Evolutionary conservation across 1,140 invertebrate species (phyloP).

Genomic region (Chionoecetes opilio): DNA sequence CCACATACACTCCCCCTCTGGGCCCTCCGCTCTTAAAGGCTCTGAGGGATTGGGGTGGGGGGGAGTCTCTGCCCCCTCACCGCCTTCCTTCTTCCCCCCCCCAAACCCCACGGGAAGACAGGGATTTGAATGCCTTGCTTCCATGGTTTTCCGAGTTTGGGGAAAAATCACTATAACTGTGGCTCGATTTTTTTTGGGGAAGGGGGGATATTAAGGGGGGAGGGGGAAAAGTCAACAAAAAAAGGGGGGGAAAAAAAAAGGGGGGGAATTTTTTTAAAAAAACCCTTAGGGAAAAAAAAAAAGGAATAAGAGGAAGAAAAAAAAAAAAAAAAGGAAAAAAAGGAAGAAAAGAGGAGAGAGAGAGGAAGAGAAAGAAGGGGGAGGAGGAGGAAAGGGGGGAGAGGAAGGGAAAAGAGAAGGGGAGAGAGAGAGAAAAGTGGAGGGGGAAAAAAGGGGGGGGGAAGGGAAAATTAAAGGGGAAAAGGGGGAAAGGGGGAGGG

Average conservation of each 20-base stretch:
- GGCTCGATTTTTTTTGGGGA: neutral
- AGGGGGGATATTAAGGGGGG: neutral
- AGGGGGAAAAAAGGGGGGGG: neutral
- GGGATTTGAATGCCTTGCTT: no score
- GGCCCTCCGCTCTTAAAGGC: neutral
- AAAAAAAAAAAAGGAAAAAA: neutral
- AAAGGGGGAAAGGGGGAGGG: no score
- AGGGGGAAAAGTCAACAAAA: neutral
- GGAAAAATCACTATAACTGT: neutral
- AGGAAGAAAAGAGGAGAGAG: neutral
- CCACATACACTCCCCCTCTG: neutral
- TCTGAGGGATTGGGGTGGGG: neutral
- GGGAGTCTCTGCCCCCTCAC: neutral
- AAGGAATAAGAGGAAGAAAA: neutral
- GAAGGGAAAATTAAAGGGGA: neutral
- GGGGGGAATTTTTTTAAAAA: no score
- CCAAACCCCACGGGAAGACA: neutral
- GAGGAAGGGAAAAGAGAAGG: neutral
- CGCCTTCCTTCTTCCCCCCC: neutral
- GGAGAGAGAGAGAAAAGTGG: neutral
- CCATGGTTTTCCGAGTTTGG: no score
- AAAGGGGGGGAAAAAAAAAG: neutral
- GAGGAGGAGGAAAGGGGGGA: neutral
- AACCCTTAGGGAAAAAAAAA: no score
- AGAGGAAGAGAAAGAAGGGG: neutral